A percentile compares a stretch with the other conserved stretches of the same genome.
Conservation (phyloP, 2,888 invertebrate genomes). For the Yponomeuta evonymella region DNA sequence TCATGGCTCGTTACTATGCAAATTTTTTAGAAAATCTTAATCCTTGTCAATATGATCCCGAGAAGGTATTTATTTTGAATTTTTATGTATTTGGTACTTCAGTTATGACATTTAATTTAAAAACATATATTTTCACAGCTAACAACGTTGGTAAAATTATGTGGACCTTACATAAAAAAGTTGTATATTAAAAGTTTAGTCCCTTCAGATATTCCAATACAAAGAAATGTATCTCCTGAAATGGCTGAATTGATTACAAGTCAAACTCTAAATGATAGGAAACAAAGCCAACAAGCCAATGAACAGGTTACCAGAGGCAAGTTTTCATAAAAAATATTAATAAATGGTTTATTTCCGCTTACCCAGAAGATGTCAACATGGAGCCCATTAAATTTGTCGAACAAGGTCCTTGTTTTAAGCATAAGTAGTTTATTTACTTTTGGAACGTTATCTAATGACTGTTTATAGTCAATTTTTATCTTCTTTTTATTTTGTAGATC, state of each 20-base stretch:
- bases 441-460: too few relatives aligned
- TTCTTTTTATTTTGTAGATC: constrained; percentile 40
- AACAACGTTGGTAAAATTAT: constrained; percentile 58
- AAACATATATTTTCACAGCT: constrained; percentile 33
- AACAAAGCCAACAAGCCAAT: constrained; percentile 32
- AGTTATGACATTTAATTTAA: not conserved
- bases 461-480: not conserved
- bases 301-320: constrained; percentile 50
- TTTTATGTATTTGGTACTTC: not conserved
- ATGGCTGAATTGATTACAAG: constrained; percentile 61
- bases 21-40: constrained; percentile 67
- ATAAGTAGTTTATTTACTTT: too few relatives aligned
- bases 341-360: too few relatives aligned
- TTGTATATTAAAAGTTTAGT: constrained; percentile 57
- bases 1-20: constrained; percentile 63
- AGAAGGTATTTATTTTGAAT: constrained; percentile 43
- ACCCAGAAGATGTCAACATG: too few relatives aligned
- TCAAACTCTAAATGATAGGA: constrained; percentile 40
- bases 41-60: constrained; percentile 66
- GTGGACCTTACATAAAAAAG: constrained; percentile 60
- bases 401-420: too few relatives aligned
- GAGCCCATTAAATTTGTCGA: too few relatives aligned
- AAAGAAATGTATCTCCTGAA: constrained; percentile 63
- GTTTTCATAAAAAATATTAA: constrained; percentile 5
- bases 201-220: constrained; percentile 59